Evolutionary conservation across 2,888 invertebrate species (phyloP).

Genomic region (Drosophila neonasuta): DNA sequence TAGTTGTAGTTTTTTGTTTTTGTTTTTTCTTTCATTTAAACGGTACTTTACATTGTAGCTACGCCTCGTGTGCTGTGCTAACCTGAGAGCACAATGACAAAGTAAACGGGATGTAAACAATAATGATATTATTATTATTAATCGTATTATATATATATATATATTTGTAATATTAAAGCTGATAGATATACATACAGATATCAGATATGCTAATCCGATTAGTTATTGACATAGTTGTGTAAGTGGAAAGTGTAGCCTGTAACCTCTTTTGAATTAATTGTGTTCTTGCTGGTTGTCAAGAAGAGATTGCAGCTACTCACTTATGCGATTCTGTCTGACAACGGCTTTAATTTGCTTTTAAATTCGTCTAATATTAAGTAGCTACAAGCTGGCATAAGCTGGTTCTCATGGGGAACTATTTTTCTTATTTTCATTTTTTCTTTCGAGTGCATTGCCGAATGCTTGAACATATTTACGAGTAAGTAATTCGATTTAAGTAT

Average conservation of each 20-base stretch:
- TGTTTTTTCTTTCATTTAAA: constrained; percentile 44
- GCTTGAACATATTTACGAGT: constrained; percentile 42
- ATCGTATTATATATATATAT: not conserved
- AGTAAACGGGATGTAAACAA: constrained; percentile 44
- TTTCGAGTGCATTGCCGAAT: constrained; percentile 13
- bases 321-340: constrained; percentile 35
- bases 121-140: constrained; percentile 25
- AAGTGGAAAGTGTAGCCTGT: constrained; percentile 21
- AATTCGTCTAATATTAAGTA: constrained; percentile 72
- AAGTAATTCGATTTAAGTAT: constrained; percentile 50
- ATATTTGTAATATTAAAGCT: constrained; percentile 36
- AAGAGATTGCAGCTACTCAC: constrained; percentile 29
- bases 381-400: constrained; percentile 67
- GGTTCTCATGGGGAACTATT: constrained; percentile 30
- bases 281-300: not conserved
- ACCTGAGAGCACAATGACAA: constrained; percentile 49
- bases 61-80: constrained; percentile 70
- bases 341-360: constrained; percentile 50
- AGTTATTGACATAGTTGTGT: constrained; percentile 19
- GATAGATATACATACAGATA: constrained; percentile 41
- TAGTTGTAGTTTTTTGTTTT: constrained; percentile 50
- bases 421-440: not conserved
- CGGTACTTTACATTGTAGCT: constrained; percentile 80
- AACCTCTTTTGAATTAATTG: constrained; percentile 13
- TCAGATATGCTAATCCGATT: constrained; percentile 25